Conservation (phyloP, 2,113 vertebrate species). For the Chloropsis hardwickii region DNA sequence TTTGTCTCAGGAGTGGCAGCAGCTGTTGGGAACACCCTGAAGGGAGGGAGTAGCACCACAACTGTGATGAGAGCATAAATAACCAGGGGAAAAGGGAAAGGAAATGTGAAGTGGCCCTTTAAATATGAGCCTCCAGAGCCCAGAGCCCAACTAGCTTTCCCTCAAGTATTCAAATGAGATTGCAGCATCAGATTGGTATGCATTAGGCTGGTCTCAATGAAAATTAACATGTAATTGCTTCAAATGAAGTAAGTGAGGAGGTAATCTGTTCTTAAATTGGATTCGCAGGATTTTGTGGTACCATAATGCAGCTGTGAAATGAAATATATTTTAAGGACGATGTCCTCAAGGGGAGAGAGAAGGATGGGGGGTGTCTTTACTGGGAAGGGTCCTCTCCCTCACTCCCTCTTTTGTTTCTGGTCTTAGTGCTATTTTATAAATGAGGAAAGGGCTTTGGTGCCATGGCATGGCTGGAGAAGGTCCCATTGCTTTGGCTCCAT, state of each 20-base stretch:
- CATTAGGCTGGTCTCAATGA: constrained; percentile 87
- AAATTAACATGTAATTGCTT: constrained; percentile 90
- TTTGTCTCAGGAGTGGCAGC: background rate
- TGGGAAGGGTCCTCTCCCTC: background rate
- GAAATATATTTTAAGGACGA: constrained; percentile 83
- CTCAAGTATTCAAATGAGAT: constrained; percentile 86
- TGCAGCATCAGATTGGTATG: constrained; percentile 85
- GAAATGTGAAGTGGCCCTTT: constrained; percentile 79
- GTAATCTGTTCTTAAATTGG: constrained; percentile 90
- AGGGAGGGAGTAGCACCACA: background rate
- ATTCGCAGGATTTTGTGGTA: constrained; percentile 86
- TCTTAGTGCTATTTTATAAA: background rate
- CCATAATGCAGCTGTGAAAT: constrained; percentile 86
- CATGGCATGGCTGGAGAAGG: background rate
- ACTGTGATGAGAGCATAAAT: background rate
- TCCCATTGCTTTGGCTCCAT: background rate
- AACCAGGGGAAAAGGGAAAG: constrained; percentile 14
- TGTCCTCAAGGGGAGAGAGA: constrained; percentile 77
- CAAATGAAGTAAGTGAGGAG: constrained; percentile 89
- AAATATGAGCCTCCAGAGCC: constrained; percentile 76
- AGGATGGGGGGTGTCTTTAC: background rate
- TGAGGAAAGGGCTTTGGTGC: background rate
- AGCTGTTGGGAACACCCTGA: background rate
- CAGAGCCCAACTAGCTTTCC: constrained; percentile 65
- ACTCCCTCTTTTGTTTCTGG: background rate